Conservation (phyloP, 2,888 invertebrate genomes). For the Tryphoninae sp. region DNA sequence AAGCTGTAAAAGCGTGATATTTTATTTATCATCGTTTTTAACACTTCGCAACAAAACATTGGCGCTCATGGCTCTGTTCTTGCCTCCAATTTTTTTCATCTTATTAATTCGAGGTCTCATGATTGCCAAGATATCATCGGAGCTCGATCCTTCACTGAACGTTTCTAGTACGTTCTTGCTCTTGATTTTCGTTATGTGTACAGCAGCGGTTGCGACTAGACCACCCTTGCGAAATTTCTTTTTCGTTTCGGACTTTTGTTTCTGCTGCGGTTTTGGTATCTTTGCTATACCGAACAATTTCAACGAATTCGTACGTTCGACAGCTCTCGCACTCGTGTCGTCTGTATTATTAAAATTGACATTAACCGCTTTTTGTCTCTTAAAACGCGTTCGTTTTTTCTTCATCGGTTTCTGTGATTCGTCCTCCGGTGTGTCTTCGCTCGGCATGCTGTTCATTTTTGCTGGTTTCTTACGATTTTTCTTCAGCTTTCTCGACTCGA, state of each 20-base stretch:
- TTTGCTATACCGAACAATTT: constrained; percentile 72
- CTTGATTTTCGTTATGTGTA: constrained; percentile 67
- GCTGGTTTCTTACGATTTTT: constrained; percentile 66
- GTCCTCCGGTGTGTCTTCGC: constrained; percentile 68
- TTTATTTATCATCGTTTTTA: constrained; percentile 51
- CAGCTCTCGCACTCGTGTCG: constrained; percentile 57
- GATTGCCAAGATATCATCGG: constrained; percentile 69
- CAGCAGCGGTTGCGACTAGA: constrained; percentile 83
- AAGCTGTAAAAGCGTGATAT: constrained; percentile 11
- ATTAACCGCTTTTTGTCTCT: constrained; percentile 71
- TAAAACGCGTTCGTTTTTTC: constrained; percentile 73
- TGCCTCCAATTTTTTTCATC: constrained; percentile 65
- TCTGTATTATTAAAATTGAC: constrained; percentile 64
- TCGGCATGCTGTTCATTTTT: constrained; percentile 65
- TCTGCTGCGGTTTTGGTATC: constrained; percentile 69
- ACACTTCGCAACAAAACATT: constrained; percentile 56
- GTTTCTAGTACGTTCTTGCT: constrained; percentile 64
- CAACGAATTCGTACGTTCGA: constrained; percentile 72
- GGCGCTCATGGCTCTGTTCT: constrained; percentile 72
- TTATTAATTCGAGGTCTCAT: constrained; percentile 65
- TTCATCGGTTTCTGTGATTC: constrained; percentile 71
- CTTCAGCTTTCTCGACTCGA: constrained; percentile 68
- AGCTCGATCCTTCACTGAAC: constrained; percentile 73
- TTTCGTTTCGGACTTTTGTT: constrained; percentile 59
- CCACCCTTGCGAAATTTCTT: constrained; percentile 85